phyloP scores from a whole-genome alignment of 2,113 vertebrate species.

The Epinephelus moara region DNA sequence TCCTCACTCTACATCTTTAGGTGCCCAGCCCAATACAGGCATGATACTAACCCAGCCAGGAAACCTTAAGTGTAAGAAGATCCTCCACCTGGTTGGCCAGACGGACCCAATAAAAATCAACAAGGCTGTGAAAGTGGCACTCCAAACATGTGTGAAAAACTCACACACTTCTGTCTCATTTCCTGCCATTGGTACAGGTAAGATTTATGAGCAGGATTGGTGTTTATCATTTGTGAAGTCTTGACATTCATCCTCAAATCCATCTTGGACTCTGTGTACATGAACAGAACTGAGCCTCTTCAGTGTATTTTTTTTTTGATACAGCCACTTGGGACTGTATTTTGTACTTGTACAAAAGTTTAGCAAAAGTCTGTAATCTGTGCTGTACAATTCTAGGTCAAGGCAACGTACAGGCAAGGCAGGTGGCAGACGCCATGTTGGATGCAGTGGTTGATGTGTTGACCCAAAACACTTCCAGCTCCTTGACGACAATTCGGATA shows the following conservation, averaged over 20 bases:
- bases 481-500: constrained; percentile 72
- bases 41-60: constrained; percentile 88
- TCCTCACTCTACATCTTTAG: constrained; percentile 67
- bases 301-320: background rate
- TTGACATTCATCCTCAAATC: background rate
- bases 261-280: background rate
- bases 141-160: constrained; percentile 83
- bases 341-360: background rate
- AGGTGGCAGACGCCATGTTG: constrained; percentile 83
- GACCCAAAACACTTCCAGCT: constrained; percentile 40
- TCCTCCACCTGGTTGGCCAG: constrained; percentile 86
- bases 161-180: constrained; percentile 87
- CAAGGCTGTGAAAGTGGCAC: constrained; percentile 68
- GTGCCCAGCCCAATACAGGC: constrained; percentile 59
- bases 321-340: too few relatives aligned
- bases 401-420: constrained; percentile 65
- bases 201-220: background rate
- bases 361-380: background rate
- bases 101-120: constrained; percentile 64
- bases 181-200: constrained; percentile 95
- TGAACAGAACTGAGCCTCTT: background rate
- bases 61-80: constrained; percentile 87
- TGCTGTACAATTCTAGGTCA: constrained; percentile 69
- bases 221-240: background rate
- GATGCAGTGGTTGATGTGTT: constrained; percentile 76